Conservation (phyloP, 37 sponge, comb jelly and placozoan genomes). For the Cliona cf. orientalis region DNA sequence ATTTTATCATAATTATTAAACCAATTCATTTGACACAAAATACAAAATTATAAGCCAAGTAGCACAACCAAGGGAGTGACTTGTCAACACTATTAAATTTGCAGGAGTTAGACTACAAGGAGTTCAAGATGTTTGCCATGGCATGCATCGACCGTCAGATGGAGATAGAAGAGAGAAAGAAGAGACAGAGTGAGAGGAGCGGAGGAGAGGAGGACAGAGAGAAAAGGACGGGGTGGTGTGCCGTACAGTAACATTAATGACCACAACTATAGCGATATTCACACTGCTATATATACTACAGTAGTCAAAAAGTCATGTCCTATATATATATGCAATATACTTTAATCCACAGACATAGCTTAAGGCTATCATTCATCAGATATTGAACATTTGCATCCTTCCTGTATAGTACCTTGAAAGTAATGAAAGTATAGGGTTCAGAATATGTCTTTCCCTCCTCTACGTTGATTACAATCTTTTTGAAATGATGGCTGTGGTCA, state of each 20-base stretch:
- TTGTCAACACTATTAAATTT: background rate
- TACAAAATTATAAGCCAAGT: too few species aligned
- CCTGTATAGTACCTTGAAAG: too few species aligned
- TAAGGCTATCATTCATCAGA: too few species aligned
- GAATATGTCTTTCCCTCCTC: too few species aligned
- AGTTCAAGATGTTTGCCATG: slow-evolving; percentile 93
- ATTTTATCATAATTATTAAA: too few species aligned
- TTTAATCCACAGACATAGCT: too few species aligned
- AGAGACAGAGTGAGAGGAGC: background rate
- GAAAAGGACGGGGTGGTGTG: background rate
- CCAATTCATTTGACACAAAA: too few species aligned
- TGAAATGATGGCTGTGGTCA: too few species aligned
- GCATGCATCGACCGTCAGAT: slow-evolving; percentile 90
- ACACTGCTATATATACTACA: background rate
- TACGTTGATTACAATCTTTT: too few species aligned
- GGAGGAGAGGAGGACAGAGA: background rate
- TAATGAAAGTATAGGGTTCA: too few species aligned
- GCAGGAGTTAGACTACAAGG: slow-evolving; percentile 83
- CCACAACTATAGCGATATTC: background rate
- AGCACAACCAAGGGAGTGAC: background rate
- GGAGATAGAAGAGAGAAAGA: slow-evolving; percentile 45
- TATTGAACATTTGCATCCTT: too few species aligned
- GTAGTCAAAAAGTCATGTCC: too few species aligned
- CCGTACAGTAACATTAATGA: background rate
- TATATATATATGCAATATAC: background rate